Percentiles rank a stretch among this genome's conserved stretches.
Evolutionary conservation across 1,140 invertebrate genomes (phyloP).

Genomic region (Mizuhopecten yessoensis): DNA sequence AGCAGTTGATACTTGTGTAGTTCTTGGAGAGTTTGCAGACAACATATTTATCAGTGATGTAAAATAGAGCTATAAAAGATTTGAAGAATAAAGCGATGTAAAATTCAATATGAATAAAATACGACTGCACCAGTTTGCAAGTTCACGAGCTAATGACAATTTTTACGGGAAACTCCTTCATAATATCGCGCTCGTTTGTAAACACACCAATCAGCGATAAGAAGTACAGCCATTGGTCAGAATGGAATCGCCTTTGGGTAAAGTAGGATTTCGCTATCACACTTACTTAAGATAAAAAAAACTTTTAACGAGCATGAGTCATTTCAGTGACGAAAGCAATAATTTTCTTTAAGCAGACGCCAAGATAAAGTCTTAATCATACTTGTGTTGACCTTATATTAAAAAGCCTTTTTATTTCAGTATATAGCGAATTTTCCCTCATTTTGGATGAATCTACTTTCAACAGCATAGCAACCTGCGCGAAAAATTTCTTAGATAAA

Average conservation of each 20-base stretch:
- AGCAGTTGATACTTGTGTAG: conserved; percentile 65
- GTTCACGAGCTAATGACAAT: conserved; percentile 14
- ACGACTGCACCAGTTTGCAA: not conserved
- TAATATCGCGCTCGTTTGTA: conserved; percentile 58
- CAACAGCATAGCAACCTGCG: not conserved
- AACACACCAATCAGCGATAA: conserved; percentile 60
- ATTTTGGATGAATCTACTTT: not conserved
- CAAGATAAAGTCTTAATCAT: too few species aligned
- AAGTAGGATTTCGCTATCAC: too few species aligned
- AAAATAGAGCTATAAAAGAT: not conserved
- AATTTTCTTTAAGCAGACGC: too few species aligned
- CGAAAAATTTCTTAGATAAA: not conserved
- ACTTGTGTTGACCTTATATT: too few species aligned
- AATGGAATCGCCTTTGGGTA: not conserved
- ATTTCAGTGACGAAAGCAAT: not conserved
- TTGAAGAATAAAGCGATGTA: not conserved
- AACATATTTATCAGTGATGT: conserved; percentile 58
- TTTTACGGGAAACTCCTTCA: conserved; percentile 50
- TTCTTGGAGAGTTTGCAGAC: conserved; percentile 67
- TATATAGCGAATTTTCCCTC: not conserved
- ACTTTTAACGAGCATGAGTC: not conserved
- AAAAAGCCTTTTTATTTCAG: too few species aligned
- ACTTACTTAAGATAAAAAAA: not conserved
- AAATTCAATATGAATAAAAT: not conserved
- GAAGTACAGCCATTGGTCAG: not conserved